Conservation (phyloP, 2,888 invertebrate genomes). For the Apeira syringaria region DNA sequence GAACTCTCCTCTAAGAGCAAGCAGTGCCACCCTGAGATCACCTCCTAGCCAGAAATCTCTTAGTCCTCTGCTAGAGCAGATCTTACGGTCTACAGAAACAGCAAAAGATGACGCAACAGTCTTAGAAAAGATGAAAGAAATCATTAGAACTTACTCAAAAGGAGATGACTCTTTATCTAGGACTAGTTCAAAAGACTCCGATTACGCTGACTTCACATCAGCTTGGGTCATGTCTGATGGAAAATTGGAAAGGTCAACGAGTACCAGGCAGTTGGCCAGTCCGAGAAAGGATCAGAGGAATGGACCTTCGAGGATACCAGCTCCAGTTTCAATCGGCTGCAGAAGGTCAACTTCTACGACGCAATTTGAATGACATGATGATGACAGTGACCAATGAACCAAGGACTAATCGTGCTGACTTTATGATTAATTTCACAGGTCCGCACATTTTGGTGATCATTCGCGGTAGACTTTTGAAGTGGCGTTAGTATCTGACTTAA, state of each 20-base stretch:
- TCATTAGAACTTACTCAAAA: slow-evolving; percentile 74
- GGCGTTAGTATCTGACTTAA: slow-evolving; percentile 2
- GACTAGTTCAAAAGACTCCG: slow-evolving; percentile 81
- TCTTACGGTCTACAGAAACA: slow-evolving; percentile 87
- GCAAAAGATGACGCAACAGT: slow-evolving; percentile 89
- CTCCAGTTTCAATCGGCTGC: slow-evolving; percentile 72
- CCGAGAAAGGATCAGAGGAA: slow-evolving; percentile 73
- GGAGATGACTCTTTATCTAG: slow-evolving; percentile 73
- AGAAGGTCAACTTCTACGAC: slow-evolving; percentile 73
- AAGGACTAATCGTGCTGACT: slow-evolving; percentile 31
- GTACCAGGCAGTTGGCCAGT: slow-evolving; percentile 76
- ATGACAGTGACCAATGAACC: slow-evolving; percentile 38
- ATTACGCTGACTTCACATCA: slow-evolving; percentile 87
- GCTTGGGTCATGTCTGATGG: slow-evolving; percentile 90
- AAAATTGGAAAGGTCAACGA: slow-evolving; percentile 84
- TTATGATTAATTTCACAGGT: slow-evolving; percentile 13
- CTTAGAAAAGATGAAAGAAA: slow-evolving; percentile 89
- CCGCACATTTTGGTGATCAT: slow-evolving; percentile 6
- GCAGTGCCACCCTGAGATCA: slow-evolving; percentile 76
- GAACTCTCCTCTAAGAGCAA: slow-evolving; percentile 74
- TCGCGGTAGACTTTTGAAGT: slow-evolving; percentile 1
- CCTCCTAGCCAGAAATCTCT: slow-evolving; percentile 85
- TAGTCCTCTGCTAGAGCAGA: slow-evolving; percentile 87
- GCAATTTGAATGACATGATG: slow-evolving; percentile 69
- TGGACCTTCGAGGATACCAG: slow-evolving; percentile 73